Evolutionary conservation across 2,113 vertebrate genomes (phyloP).

Genomic region (Peromyscus leucopus): DNA sequence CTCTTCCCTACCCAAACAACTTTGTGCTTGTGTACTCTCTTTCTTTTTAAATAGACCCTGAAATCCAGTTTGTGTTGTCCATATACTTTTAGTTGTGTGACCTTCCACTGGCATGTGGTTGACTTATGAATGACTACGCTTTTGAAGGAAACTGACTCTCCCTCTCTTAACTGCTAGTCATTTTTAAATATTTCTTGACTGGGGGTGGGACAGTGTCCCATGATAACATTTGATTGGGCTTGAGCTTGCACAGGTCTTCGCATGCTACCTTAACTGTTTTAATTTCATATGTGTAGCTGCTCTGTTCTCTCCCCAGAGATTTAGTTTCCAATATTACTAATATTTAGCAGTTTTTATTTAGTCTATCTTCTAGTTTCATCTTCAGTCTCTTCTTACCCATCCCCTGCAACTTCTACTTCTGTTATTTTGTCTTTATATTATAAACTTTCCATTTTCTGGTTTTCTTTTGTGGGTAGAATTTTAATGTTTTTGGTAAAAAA

Average conservation of each 20-base stretch:
- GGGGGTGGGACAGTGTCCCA: neutral
- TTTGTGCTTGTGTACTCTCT: neutral
- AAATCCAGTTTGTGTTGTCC: neutral
- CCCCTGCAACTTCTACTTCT: neutral
- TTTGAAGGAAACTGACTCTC: neutral
- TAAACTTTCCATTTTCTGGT: neutral
- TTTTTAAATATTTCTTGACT: neutral
- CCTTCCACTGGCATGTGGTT: neutral
- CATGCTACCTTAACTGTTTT: neutral
- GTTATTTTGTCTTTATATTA: neutral
- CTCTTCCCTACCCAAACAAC: neutral
- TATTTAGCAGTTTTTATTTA: neutral
- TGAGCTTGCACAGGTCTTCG: neutral
- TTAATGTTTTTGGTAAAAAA: neutral
- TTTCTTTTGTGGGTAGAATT: neutral
- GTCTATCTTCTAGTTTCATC: neutral
- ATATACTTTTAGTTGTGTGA: neutral
- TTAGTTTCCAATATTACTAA: neutral
- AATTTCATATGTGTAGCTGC: neutral
- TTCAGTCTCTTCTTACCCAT: neutral
- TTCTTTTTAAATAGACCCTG: neutral
- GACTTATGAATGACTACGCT: neutral
- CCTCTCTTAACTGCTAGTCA: neutral
- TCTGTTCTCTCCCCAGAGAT: neutral
- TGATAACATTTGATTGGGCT: neutral